Base-by-base conservation (phyloP, 2,888 invertebrate genomes). In the Zaprionus lineosus region DNA sequence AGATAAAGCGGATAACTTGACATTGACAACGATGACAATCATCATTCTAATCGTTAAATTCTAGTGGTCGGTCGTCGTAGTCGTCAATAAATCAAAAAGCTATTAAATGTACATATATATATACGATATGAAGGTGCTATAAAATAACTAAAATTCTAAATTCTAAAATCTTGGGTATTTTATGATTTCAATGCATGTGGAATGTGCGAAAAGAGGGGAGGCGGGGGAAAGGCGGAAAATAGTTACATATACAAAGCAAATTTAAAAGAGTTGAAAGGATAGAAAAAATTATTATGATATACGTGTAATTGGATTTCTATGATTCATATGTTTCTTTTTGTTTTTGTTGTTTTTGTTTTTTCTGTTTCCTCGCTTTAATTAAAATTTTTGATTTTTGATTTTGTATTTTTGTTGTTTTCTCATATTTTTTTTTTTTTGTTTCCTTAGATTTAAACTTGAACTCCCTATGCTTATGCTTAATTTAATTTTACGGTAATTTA, bases 391-490 rank as follows among this genome's bases (percentile, higher is more conserved):
- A 50, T 59, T 44, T 41, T 18, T 51, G 12, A 51, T 9, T 8
- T 28, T 44, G 36, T 12, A 36, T 56, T 46, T 26, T 19, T 39
- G 31, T 39, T n/a, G 40, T 43, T 41, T 44, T 43, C 19, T 44
- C 12, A 51, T 9, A 7, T 24, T 44, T 56, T 41, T 31, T 19
- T 39, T 37, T 39, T 7, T 33, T 43, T 41, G 19, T 74, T 82
- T 55, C 70, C 78, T 78, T 78, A 78, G 62, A 78, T 74, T 50
- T 82, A 84, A 44, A 58, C 78, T 78, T 78, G 74, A 58, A 63
- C 85, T 84, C 78, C 85, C 78, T 78, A 84, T 74, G 60, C 78
- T 84, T 78, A 84, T 31, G 62, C 29, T 67, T 84, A 78, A 67
- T 65, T 83, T 78, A 82, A 84, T 55, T 48, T 62, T 81, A 77